Conservation (phyloP, 1,140 invertebrate genomes). For the Drosophila funebris region DNA sequence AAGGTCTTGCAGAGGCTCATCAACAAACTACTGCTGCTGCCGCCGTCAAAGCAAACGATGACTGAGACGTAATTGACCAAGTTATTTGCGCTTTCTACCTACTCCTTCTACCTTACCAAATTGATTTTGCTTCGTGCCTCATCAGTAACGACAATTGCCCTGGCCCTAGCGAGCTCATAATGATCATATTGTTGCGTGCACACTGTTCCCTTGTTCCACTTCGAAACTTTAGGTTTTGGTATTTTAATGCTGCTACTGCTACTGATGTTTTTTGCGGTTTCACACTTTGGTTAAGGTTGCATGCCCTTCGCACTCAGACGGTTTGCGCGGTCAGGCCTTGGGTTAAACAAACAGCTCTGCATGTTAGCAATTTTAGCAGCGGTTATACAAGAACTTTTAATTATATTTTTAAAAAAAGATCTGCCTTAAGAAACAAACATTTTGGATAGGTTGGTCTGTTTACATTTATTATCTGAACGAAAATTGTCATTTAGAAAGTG, state of each 20-base stretch:
- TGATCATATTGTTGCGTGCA: slow-evolving; percentile 46
- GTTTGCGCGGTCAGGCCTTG: slow-evolving; percentile 50
- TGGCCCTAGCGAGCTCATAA: slow-evolving; percentile 46
- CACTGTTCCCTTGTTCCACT: slow-evolving; percentile 46
- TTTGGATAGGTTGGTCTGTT: background rate
- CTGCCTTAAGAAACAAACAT: background rate
- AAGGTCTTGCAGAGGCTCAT: background rate
- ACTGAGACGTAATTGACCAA: slow-evolving; percentile 61
- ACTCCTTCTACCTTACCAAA: slow-evolving; percentile 53
- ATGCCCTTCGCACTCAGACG: slow-evolving; percentile 66
- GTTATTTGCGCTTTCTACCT: slow-evolving; percentile 75
- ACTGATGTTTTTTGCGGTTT: slow-evolving; percentile 83
- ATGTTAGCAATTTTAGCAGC: background rate
- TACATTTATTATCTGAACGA: slow-evolving; percentile 98
- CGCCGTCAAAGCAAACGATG: slow-evolving; percentile 8
- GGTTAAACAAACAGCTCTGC: slow-evolving; percentile 42
- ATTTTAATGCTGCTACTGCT: slow-evolving; percentile 56
- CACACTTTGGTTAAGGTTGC: slow-evolving; percentile 82
- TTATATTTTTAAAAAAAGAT: slow-evolving; percentile 14
- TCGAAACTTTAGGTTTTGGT: slow-evolving; percentile 9
- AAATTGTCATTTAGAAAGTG: slow-evolving; percentile 99
- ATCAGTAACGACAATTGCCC: slow-evolving; percentile 78
- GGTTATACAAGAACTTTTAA: slow-evolving; percentile 41
- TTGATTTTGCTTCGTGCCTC: slow-evolving; percentile 80
- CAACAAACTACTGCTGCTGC: slow-evolving; percentile 14